Evolutionary conservation across 2,797 vertebrate species (phyloP).

Genomic region (Synanceia verrucosa): DNA sequence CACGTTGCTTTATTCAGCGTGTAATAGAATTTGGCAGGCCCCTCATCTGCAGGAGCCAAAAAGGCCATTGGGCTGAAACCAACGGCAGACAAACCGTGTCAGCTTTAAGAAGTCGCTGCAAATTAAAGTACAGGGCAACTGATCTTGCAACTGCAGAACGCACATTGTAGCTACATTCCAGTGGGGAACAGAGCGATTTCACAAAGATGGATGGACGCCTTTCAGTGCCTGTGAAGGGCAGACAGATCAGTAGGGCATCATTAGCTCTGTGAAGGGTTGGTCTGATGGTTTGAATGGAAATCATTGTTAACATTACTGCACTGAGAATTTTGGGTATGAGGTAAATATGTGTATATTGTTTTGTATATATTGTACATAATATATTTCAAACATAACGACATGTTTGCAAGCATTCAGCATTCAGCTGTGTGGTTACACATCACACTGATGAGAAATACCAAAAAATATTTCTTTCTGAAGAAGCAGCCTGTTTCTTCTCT

Average conservation of each 20-base stretch:
- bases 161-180: conserved; percentile 34
- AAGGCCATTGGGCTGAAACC: conserved; percentile 59
- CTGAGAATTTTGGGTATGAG: neutral
- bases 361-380: neutral
- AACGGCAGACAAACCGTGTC: conserved; percentile 51
- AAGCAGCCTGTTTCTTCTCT: neutral
- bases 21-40: conserved; percentile 69
- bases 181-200: conserved; percentile 26
- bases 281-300: conserved; percentile 27
- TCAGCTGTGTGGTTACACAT: neutral
- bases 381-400: neutral
- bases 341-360: neutral
- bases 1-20: conserved; percentile 67
- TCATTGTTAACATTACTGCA: conserved; percentile 12
- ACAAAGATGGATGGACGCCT: conserved; percentile 34
- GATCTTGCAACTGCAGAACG: conserved; percentile 37
- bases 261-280: conserved; percentile 30
- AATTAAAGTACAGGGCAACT: conserved; percentile 54
- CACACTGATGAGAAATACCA: neutral
- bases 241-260: conserved; percentile 48
- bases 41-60: conserved; percentile 55
- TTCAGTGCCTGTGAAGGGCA: conserved; percentile 57
- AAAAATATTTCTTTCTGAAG: neutral
- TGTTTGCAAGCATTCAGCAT: neutral
- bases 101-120: conserved; percentile 55